Evolutionary conservation across 2,888 invertebrate species (phyloP), one percentile per base, ranked within the genome.

Genomic region (Chloromyia formosa): DNA sequence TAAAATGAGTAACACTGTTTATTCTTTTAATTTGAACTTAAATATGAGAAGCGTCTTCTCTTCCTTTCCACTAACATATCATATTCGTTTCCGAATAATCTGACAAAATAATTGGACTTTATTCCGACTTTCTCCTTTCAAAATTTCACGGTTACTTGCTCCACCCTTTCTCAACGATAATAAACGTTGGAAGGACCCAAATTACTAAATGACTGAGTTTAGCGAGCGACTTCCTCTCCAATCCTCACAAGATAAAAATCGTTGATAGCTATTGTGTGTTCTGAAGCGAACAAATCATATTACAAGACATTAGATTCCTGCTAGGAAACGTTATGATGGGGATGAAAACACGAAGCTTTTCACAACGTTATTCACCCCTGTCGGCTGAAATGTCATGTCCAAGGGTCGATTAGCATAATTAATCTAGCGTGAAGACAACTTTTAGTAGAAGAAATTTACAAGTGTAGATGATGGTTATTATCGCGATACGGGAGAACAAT

Each of bases 341-440:
- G 23, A 22, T 68, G 66, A 49, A 49, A 22, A 68, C 66, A 68
- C 14, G 66, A 45, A 18, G 42, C 5, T 10, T 22, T 22, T 18
- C 53, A 68, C 66, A 23, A 49, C 23, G n/a, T 53, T 68, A 10
- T 68, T 68, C 66, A 68, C 22, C 23, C 18, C 27, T 71, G 74
- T 66, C 68, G 18, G 68, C 27, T 42, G 68, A 40, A 68, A 66
- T 23, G 60, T 61, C 74, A 60, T 2, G 42, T 42, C 5, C 23
- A 23, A 23, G 23, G 49, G 66, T n/a, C 66, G 58, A 68, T 74
- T 74, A 74, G 74, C 74, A 74, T 74, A 74, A 74, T 74, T 74
- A 74, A 74, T 74, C 68, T 74, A 56, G 60, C 66, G 74, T 68
- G 68, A 68, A 68, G 27, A 18, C n/a, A 71, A 4, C 45, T 49